Conservation (phyloP, 2,797 vertebrate genomes). For the Typhlichthys eigenmanni region DNA sequence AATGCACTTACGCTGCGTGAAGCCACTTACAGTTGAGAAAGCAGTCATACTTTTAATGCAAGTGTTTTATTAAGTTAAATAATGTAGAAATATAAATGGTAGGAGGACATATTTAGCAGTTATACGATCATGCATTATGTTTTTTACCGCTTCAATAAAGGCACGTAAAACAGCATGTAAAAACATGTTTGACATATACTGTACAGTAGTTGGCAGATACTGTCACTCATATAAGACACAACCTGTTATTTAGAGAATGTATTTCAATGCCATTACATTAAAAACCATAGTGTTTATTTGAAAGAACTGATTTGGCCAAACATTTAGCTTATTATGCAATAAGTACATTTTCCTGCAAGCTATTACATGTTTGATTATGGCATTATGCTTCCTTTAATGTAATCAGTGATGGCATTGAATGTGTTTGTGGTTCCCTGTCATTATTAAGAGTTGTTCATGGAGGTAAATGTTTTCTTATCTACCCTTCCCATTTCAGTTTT, state of each 20-base stretch:
- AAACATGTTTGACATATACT: no score
- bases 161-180: no score
- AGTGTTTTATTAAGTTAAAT: not conserved
- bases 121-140: no score
- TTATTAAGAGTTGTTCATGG: no score
- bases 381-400: constrained; percentile 20
- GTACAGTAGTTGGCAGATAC: no score
- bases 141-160: no score
- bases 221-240: no score
- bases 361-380: constrained; percentile 39
- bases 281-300: constrained; percentile 27
- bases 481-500: no score
- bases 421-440: not conserved
- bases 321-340: constrained; percentile 32
- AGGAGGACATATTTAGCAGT: no score
- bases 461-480: no score
- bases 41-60: not conserved
- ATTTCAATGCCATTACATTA: not conserved
- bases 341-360: constrained; percentile 42
- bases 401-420: constrained; percentile 31
- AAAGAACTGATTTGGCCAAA: constrained; percentile 28
- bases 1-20: not conserved
- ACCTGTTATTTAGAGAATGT: no score
- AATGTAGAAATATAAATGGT: no score
- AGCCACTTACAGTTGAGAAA: not conserved